A percentile compares a stretch with the other conserved stretches of the same genome.
Evolutionary conservation across 2,797 vertebrate species (phyloP).

Genomic region (Sebastes trivittatus): DNA sequence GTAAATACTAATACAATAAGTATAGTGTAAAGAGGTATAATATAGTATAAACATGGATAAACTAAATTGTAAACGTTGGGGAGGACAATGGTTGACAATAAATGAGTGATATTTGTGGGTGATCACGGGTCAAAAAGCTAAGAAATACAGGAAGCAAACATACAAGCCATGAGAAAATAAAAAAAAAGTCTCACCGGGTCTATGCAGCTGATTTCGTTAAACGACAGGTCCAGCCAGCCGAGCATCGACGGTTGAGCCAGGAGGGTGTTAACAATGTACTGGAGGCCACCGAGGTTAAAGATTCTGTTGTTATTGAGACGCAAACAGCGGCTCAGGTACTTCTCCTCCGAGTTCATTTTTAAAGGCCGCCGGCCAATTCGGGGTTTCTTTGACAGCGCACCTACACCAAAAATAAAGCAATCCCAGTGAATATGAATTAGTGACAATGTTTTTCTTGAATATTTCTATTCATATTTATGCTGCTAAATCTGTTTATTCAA

Average conservation of each 20-base stretch:
- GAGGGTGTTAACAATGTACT: conserved; percentile 49
- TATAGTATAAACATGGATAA: background rate
- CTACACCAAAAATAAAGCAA: conserved; percentile 17
- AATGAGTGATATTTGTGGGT: background rate
- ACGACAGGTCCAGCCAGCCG: conserved; percentile 88
- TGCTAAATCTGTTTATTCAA: background rate
- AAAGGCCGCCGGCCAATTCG: conserved; percentile 63
- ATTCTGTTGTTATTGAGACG: conserved; percentile 85
- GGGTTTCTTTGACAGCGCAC: conserved; percentile 50
- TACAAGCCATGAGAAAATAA: background rate
- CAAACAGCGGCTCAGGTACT: conserved; percentile 76
- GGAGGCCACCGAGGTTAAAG: conserved; percentile 68
- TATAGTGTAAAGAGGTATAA: background rate
- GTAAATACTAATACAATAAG: background rate
- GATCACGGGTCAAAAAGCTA: background rate
- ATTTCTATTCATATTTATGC: background rate
- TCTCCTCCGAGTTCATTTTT: conserved; percentile 58
- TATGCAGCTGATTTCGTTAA: conserved; percentile 81
- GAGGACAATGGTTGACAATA: background rate
- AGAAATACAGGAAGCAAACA: background rate
- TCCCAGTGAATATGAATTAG: background rate
- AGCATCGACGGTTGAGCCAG: conserved; percentile 77
- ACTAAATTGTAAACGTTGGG: background rate
- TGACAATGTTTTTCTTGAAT: background rate
- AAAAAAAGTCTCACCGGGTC: conserved; percentile 72